Conservation (phyloP, 1,140 invertebrate genomes). For the Pogonus chalceus region DNA sequence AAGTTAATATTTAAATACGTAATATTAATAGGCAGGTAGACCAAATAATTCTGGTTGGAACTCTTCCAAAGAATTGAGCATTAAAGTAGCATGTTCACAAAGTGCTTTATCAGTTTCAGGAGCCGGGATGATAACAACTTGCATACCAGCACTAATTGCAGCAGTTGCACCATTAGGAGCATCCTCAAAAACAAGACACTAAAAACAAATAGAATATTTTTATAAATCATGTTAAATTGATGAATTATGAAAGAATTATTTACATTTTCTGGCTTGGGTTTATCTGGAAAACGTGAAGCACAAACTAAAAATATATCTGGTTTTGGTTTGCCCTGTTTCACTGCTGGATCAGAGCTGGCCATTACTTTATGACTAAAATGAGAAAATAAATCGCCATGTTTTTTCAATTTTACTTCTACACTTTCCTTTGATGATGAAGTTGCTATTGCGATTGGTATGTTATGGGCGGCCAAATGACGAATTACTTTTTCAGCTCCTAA, state of each 20-base stretch:
- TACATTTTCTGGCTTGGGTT: slow-evolving; percentile 55
- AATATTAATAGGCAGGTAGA: slow-evolving; percentile 53
- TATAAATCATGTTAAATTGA: too few species aligned
- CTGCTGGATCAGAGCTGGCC: slow-evolving; percentile 77
- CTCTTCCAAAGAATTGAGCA: slow-evolving; percentile 59
- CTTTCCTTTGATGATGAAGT: slow-evolving; percentile 76
- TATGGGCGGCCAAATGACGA: slow-evolving; percentile 63
- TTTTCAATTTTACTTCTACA: slow-evolving; percentile 65
- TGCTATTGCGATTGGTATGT: slow-evolving; percentile 77
- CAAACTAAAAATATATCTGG: slow-evolving; percentile 89
- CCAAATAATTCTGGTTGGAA: slow-evolving; percentile 70
- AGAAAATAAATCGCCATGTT: slow-evolving; percentile 60
- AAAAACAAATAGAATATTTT: too few species aligned
- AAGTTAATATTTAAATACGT: too few species aligned
- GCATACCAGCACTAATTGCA: slow-evolving; percentile 68
- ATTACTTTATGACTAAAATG: slow-evolving; percentile 76
- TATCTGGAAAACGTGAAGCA: slow-evolving; percentile 67
- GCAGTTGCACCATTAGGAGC: slow-evolving; percentile 73
- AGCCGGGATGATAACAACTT: slow-evolving; percentile 72
- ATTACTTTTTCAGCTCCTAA: slow-evolving; percentile 74
- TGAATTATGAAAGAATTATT: slow-evolving; percentile 10
- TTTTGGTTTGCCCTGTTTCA: slow-evolving; percentile 82
- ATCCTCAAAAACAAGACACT: slow-evolving; percentile 83
- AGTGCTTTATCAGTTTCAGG: slow-evolving; percentile 44
- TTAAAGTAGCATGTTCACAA: slow-evolving; percentile 52